Evolutionary conservation across 2,113 vertebrate species (phyloP), one percentile per base, ranked within the genome.

Genomic region (Larimichthys polyactis): DNA sequence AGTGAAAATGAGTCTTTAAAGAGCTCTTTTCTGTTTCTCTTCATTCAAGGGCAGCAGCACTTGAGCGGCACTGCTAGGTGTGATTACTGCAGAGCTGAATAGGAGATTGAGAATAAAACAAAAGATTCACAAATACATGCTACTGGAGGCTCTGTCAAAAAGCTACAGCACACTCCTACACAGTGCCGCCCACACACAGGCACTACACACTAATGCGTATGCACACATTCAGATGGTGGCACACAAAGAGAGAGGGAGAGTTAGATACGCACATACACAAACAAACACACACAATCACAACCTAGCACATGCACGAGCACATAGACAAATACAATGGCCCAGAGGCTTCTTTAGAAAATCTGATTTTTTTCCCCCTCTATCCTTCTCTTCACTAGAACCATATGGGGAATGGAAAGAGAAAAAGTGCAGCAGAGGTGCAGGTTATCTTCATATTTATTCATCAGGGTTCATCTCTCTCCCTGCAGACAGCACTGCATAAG

Each of bases 381-480:
- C 77, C 77, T 79, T 87, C 76, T 87, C 80, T 79, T 91, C 83
- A 86, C 75, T 85, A 62, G 79, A 90, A 87, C 85, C 93, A 93
- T 90, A 87, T 91, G 94, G 90, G 83, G 83, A 90, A 85, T 11
- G 67, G 75, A 65, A 81, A 72, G 67, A 89, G 78, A 76, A 83
- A 64, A 75, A 83, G 84, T 59, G 83, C 82, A 81, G 91, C 75
- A 91, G 87, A 92, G 90, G 93, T 86, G 73, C 88, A 92, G 93
- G 91, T 94, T 92, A 88, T 87, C 85, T 91, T 94, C 92, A 94
- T 95, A 91, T 95, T 94, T 95, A 95, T 94, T 95, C 93, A 96
- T 93, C 88, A 84, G 80, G 77, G 87, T 91, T 84, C 85, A 87
- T 84, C 79, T 84, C 83, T 54, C 62, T 89, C 85, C 76, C 88